Evolutionary conservation across 2,113 vertebrate genomes (phyloP).

Genomic region (Leptobrachium leishanense): DNA sequence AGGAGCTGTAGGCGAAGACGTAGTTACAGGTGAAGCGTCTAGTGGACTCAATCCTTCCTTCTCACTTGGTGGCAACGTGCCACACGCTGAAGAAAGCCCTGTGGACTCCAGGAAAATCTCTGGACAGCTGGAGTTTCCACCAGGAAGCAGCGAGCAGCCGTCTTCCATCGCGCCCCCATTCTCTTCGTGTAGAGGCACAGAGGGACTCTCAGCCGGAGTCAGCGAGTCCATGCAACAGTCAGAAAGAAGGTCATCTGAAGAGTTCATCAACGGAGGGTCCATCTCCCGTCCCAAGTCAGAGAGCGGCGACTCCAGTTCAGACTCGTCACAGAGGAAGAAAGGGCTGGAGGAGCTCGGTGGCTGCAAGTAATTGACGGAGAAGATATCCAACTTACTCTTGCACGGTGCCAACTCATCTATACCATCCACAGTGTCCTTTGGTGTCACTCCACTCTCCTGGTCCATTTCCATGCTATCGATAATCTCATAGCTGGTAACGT

Average conservation of each 20-base stretch:
- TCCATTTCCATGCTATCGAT: background rate
- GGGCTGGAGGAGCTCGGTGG: constrained; percentile 65
- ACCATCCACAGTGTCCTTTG: constrained; percentile 52
- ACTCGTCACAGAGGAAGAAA: constrained; percentile 76
- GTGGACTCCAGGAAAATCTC: constrained; percentile 62
- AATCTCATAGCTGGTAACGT: constrained; percentile 15
- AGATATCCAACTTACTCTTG: constrained; percentile 50
- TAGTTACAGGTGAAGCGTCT: constrained; percentile 60
- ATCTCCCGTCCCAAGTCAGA: constrained; percentile 62
- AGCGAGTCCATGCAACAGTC: constrained; percentile 69
- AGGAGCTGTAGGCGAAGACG: constrained; percentile 60
- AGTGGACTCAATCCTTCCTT: constrained; percentile 63
- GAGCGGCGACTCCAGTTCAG: constrained; percentile 66
- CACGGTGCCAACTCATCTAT: constrained; percentile 8
- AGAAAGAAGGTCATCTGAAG: constrained; percentile 60
- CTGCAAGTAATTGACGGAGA: constrained; percentile 55
- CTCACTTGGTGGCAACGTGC: constrained; percentile 64
- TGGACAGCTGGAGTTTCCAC: constrained; percentile 36
- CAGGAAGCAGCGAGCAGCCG: background rate
- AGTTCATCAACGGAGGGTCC: constrained; percentile 64
- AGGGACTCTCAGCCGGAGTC: constrained; percentile 57
- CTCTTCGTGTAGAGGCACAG: constrained; percentile 54
- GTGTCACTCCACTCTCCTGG: constrained; percentile 54
- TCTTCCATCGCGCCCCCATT: constrained; percentile 62
- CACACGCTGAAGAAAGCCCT: constrained; percentile 42